Base-by-base conservation (phyloP, 2,888 invertebrate genomes). In the Melinaea menophilus region DNA sequence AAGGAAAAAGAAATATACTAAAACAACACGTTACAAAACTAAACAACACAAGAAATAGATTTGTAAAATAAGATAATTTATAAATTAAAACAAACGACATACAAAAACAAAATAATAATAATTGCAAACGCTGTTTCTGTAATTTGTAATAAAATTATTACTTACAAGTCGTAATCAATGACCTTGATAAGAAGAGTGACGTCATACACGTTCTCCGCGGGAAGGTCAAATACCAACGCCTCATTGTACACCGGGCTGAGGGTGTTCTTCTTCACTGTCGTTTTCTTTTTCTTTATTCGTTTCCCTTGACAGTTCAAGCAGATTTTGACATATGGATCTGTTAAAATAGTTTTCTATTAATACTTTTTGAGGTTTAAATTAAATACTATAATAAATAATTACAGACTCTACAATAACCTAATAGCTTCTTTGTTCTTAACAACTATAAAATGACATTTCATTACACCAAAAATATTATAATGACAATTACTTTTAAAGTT, bases 261-360 rank as follows among this genome's bases (percentile, higher is more conserved):
- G 0, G 96, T 97, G 73, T 95, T 95, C 79, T 95, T 94, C 82
- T 96, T 95, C 1, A 98, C 97, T 0, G 96, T 95, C 0, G 98
- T 98, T 84, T 98, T 98, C 85, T 97, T 96, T 90, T 98, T 98
- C 88, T 97, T 97, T 74, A 98, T 95, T 65, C 97, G 92, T 80
- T 97, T 96, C 3, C 96, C 96, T 82, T 96, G 95, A 77, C 96
- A 96, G 73, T 97, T 93, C 63, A 98, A 91, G 74, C 96, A 95
- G 35, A 98, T 95, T 89, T 98, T 98, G 62, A 98, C 97, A 84
- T 98, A 98, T 0, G 98, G 98, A 93, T 98, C 98, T 95, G 73
- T 64, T 61, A 47, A 12, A 55, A 71, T 11, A 2, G n/a, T 22
- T n/a, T 54, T 41, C 51, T 13, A 33, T 37, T 37, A 31, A 51